Base-by-base conservation (phyloP, 2,113 vertebrate genomes). In the Notothenia rossii region DNA sequence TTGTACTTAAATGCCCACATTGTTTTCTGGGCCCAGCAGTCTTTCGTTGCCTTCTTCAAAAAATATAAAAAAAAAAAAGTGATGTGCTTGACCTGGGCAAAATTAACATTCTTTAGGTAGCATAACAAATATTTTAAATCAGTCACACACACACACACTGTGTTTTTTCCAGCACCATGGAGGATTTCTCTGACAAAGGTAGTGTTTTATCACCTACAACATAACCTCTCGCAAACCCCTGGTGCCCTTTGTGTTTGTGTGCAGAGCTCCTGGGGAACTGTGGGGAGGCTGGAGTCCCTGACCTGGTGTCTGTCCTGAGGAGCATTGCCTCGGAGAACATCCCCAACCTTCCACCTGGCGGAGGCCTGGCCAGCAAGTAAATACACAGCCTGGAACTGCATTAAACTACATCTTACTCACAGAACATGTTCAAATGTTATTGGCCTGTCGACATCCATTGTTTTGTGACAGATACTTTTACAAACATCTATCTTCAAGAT, bases 351-450 rank as follows among this genome's bases (percentile, higher is more conserved):
- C 98, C 98, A 89, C 98, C 98, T 73, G 98, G 98, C 86, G 98
- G 98, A 94, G 98, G 98, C 90, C 96, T 99, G 94, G 97, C 97
- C 92, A 97, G 97, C 96, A 99, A 99, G 98, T 99, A 96, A 93
- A 85, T 88, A 64, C 45, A 51, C 55, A 22, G 14, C 50, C 8
- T 1, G 5, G 82, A 53, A 29, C 60, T 59, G 62, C 62, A 15
- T 61, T 13, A 7, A 54, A 10, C n/a, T 61, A 45, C 51, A 48
- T 62, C 50, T 81, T 25, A 49, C 12, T 43, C 36, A 58, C 69
- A 60, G 2, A 69, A 12, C 20, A 17, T 14, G 7, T 49, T 33
- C 7, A 14, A 18, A 65, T 29, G 51, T 15, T 18, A 29, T 11
- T 49, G 4, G 8, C 75, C 14, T 2, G 17, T 20, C 13, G 33